These are phyloP conservation scores for Nesidiocoris tenuis DNA, from an alignment of 2,888 invertebrate genomes.

Conservation along the genomic window DNA sequence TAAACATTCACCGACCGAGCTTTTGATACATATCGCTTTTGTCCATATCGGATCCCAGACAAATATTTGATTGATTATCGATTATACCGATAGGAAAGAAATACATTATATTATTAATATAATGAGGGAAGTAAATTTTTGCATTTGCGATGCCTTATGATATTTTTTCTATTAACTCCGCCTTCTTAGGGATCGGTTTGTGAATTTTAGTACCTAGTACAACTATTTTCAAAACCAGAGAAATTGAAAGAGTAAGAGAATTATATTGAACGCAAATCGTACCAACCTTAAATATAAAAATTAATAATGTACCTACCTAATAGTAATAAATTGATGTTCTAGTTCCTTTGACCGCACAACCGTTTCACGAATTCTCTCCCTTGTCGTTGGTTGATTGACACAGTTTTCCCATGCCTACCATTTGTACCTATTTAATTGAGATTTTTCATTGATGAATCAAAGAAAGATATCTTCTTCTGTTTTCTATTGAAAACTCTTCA, in stretches of 20 bases:
- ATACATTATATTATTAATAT: conserved; percentile 40
- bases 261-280: background rate
- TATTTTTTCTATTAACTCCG: conserved; percentile 47
- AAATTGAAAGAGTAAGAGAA: conserved; percentile 5
- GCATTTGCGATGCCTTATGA: conserved; percentile 48
- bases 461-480: background rate
- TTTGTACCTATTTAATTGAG: background rate
- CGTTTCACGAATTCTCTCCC: conserved; percentile 9
- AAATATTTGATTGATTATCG: conserved; percentile 43
- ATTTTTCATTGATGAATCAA: background rate
- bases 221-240: conserved; percentile 31
- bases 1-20: background rate
- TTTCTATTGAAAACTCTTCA: background rate
- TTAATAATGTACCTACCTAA: background rate
- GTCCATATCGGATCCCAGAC: conserved; percentile 48
- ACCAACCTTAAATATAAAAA: background rate
- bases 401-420: background rate
- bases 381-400: background rate
- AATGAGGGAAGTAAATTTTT: conserved; percentile 43
- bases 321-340: conserved; percentile 9
- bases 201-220: conserved; percentile 28
- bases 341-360: conserved; percentile 36
- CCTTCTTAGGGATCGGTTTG: conserved; percentile 47
- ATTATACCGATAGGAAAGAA: conserved; percentile 39
- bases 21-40: conserved; percentile 42